phyloP scores from a whole-genome alignment of 2,113 vertebrate genomes.

The Ramphastos sulfuratus region DNA sequence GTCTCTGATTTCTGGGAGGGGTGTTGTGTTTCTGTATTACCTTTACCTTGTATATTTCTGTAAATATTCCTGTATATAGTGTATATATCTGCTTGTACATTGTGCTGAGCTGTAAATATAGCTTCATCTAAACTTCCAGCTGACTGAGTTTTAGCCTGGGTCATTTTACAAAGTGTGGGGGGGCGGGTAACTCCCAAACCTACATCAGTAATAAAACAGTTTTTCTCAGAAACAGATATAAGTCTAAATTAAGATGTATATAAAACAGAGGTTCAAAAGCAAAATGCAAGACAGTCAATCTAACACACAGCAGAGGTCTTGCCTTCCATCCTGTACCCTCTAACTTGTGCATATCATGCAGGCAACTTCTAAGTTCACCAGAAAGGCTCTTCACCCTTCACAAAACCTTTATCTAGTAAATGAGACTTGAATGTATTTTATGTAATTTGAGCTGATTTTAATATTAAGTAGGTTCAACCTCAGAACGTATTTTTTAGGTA shows the following conservation, averaged over 20 bases:
- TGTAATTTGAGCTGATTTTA: not conserved
- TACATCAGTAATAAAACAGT: too few relatives aligned
- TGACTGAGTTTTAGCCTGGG: too few relatives aligned
- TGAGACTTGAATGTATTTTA: not conserved
- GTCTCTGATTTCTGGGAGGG: too few relatives aligned
- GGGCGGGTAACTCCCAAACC: too few relatives aligned
- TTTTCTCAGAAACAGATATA: not conserved
- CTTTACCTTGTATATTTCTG: too few relatives aligned
- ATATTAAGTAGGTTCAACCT: not conserved
- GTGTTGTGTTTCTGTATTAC: too few relatives aligned
- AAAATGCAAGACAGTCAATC: not conserved
- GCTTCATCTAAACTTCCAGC: too few relatives aligned
- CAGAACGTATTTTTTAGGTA: not conserved
- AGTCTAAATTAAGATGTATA: not conserved
- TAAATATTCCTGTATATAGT: too few relatives aligned
- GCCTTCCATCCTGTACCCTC: not conserved
- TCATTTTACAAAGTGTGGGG: too few relatives aligned
- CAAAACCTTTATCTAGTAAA: not conserved
- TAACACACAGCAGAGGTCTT: not conserved
- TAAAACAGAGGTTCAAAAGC: not conserved
- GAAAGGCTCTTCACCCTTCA: not conserved
- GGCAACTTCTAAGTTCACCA: not conserved
- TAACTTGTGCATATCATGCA: not conserved
- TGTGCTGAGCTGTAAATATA: too few relatives aligned
- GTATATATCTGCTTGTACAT: too few relatives aligned